Evolutionary conservation across 2,797 vertebrate genomes (phyloP).

Genomic region (Pygocentrus nattereri): DNA sequence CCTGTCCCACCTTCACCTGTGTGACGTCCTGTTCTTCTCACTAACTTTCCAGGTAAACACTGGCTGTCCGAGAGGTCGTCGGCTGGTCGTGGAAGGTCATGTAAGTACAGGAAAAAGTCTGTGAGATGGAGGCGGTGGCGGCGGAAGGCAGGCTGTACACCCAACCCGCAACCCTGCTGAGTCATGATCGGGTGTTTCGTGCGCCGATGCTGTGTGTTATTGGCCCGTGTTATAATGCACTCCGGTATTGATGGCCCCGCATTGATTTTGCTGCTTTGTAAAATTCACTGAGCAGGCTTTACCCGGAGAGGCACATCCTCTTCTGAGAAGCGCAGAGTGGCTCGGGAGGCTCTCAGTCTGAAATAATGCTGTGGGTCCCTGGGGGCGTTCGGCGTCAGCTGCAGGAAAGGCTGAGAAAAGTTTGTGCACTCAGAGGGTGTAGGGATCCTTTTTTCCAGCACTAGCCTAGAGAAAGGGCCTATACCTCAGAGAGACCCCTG

Average conservation of each 20-base stretch:
- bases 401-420: conserved; percentile 42
- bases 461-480: conserved; percentile 21
- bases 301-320: conserved; percentile 15
- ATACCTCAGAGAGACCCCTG: conserved; percentile 16
- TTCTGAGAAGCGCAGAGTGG: conserved; percentile 32
- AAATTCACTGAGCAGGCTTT: conserved; percentile 53
- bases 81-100: neutral
- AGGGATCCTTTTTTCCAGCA: neutral
- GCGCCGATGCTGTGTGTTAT: conserved; percentile 51
- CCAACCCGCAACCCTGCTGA: conserved; percentile 37
- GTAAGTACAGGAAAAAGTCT: neutral
- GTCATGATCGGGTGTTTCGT: conserved; percentile 45
- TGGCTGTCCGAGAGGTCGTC: neutral
- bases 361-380: conserved; percentile 32
- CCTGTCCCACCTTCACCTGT: neutral
- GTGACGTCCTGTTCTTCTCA: neutral
- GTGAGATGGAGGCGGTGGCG: neutral
- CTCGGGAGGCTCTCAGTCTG: conserved; percentile 37
- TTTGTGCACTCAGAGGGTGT: conserved; percentile 28
- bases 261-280: conserved; percentile 60
- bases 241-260: conserved; percentile 56
- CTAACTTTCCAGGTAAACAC: conserved; percentile 33
- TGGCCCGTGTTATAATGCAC: conserved; percentile 61
- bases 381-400: conserved; percentile 10
- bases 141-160: conserved; percentile 31